Percentiles rank a stretch among this genome's conserved stretches.
phyloP scores from a whole-genome alignment of 2,888 invertebrate genomes.

The Drosophila mulleri region DNA sequence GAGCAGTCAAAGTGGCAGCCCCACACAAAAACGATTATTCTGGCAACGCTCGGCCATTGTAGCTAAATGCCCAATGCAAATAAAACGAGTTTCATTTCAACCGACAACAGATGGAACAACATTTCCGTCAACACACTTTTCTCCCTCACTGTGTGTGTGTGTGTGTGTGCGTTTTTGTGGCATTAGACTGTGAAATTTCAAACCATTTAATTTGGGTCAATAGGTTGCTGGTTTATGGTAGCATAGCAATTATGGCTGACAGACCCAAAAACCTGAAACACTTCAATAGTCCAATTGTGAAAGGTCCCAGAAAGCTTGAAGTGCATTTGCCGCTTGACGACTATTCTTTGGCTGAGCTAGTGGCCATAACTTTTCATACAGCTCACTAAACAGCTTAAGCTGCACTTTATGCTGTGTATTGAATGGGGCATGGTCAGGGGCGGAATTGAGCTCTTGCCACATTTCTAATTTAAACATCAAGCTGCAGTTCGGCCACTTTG shows the following conservation, averaged over 20 bases:
- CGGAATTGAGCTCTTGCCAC: constrained; percentile 23
- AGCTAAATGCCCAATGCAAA: constrained; percentile 39
- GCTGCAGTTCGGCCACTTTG: constrained; percentile 26
- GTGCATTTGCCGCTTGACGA: constrained; percentile 38
- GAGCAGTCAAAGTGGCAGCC: constrained; percentile 15
- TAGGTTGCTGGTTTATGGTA: constrained; percentile 41
- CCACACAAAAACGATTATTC: constrained; percentile 30
- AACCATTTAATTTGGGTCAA: constrained; percentile 62
- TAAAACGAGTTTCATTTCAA: constrained; percentile 35
- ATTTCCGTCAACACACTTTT: constrained; percentile 25
- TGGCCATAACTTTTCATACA: constrained; percentile 55
- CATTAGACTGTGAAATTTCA: constrained; percentile 43
- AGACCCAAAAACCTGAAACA: constrained; percentile 23
- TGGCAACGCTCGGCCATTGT: constrained; percentile 11
- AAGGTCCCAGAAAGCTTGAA: constrained; percentile 26
- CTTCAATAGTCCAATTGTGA: constrained; percentile 36
- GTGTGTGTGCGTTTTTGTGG: constrained; percentile 24
- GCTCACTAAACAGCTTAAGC: constrained; percentile 63
- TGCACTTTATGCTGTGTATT: constrained; percentile 48
- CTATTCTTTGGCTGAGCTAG: constrained; percentile 6
- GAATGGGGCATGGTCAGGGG: not conserved
- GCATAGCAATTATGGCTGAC: constrained; percentile 31
- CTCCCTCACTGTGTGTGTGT: constrained; percentile 9
- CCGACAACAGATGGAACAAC: constrained; percentile 51
- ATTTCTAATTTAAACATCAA: constrained; percentile 54